Evolutionary conservation across 1,140 invertebrate species (phyloP).

Genomic region (Hyles euphorbiae): DNA sequence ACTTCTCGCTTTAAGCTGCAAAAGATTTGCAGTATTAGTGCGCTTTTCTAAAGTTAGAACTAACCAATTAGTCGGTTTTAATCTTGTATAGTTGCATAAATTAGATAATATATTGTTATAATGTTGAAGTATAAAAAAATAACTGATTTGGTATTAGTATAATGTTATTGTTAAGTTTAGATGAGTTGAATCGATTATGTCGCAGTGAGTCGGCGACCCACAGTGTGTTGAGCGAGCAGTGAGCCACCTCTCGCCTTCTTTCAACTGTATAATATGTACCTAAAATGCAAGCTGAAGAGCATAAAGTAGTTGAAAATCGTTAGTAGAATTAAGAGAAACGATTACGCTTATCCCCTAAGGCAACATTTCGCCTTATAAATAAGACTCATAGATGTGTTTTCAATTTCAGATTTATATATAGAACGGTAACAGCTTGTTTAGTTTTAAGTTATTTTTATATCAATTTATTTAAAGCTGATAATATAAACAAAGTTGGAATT

Average conservation of each 20-base stretch:
- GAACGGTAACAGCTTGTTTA: constrained; percentile 27
- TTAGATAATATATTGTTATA: too few relatives aligned
- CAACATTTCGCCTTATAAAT: constrained; percentile 55
- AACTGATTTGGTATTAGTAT: too few relatives aligned
- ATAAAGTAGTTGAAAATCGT: constrained; percentile 25
- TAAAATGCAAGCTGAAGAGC: not conserved
- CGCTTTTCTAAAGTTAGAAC: too few relatives aligned
- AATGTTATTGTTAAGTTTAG: too few relatives aligned
- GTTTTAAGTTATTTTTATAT: constrained; percentile 58
- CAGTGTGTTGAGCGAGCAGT: constrained; percentile 2
- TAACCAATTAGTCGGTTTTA: too few relatives aligned
- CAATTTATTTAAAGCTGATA: constrained; percentile 57
- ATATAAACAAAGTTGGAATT: constrained; percentile 2
- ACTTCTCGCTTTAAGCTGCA: too few relatives aligned
- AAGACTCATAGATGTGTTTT: constrained; percentile 61
- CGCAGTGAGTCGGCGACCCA: not conserved
- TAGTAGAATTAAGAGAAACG: constrained; percentile 57
- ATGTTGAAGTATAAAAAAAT: too few relatives aligned
- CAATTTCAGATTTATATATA: constrained; percentile 41
- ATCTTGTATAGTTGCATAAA: too few relatives aligned
- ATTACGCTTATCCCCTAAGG: constrained; percentile 65
- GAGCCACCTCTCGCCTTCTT: not conserved
- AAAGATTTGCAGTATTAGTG: too few relatives aligned
- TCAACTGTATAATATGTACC: not conserved
- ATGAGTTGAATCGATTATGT: not conserved